Evolutionary conservation across 1,140 invertebrate species (phyloP).

Genomic region (Periplaneta americana): DNA sequence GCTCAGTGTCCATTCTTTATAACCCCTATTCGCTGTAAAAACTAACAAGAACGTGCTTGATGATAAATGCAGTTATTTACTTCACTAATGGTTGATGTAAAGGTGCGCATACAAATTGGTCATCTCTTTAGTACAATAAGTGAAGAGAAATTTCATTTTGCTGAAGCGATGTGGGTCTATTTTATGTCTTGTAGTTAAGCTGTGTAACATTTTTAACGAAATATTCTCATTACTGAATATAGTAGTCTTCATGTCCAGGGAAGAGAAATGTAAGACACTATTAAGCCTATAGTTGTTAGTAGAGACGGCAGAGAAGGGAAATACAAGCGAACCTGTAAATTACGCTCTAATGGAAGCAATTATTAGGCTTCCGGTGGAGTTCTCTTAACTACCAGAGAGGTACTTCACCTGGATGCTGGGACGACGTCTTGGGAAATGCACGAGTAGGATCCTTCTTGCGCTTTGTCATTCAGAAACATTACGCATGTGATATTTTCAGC

Average conservation of each 20-base stretch:
- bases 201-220: background rate
- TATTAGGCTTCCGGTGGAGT: background rate
- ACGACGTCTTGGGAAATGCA: background rate
- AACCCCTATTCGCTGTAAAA: no score
- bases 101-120: no score
- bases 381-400: background rate
- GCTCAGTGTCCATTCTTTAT: no score
- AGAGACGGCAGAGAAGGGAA: background rate
- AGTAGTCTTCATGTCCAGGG: background rate
- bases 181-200: background rate
- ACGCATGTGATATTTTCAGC: background rate
- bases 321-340: background rate
- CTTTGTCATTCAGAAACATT: background rate
- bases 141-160: background rate
- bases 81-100: no score
- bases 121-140: no score
- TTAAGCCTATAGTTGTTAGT: background rate
- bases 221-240: background rate
- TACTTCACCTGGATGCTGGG: background rate
- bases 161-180: background rate
- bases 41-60: no score
- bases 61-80: no score
- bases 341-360: background rate
- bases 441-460: background rate
- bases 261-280: background rate